phyloP scores from a whole-genome alignment of 2,797 vertebrate genomes.

The Poeciliopsis infans region DNA sequence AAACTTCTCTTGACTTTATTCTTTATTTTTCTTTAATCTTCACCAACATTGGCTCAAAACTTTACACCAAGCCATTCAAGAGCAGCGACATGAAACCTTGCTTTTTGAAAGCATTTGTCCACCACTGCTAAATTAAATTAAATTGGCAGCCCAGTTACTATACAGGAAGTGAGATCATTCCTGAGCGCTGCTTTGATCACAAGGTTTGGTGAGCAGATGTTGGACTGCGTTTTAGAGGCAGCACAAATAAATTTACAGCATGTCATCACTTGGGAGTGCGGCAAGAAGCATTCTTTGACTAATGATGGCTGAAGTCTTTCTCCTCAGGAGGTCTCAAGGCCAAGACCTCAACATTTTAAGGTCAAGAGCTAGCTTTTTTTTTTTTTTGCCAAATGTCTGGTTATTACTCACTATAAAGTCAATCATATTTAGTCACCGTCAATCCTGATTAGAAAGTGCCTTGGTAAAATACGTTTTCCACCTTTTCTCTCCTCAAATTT shows the following conservation, averaged over 20 bases:
- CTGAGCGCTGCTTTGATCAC: neutral
- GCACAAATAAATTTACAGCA: neutral
- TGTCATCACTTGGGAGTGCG: neutral
- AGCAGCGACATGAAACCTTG: neutral
- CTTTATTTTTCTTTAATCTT: neutral
- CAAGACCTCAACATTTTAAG: neutral
- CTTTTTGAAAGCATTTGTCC: conserved; percentile 6
- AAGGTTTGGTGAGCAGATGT: neutral
- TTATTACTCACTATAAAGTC: neutral
- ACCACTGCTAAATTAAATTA: conserved; percentile 6
- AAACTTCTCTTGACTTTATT: neutral
- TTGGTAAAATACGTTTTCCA: neutral
- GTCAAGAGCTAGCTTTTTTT: neutral
- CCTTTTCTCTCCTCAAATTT: neutral
- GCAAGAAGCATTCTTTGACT: neutral
- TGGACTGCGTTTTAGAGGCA: neutral
- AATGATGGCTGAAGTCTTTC: neutral
- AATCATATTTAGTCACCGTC: neutral
- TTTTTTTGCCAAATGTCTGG: too few species aligned
- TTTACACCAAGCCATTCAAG: neutral
- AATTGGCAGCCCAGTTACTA: neutral
- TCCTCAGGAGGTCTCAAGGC: conserved; percentile 1
- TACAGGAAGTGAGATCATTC: conserved; percentile 12
- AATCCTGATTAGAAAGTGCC: neutral
- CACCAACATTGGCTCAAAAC: neutral